Conservation (phyloP, 2,797 vertebrate species). For the Melanotaenia nigrans region DNA sequence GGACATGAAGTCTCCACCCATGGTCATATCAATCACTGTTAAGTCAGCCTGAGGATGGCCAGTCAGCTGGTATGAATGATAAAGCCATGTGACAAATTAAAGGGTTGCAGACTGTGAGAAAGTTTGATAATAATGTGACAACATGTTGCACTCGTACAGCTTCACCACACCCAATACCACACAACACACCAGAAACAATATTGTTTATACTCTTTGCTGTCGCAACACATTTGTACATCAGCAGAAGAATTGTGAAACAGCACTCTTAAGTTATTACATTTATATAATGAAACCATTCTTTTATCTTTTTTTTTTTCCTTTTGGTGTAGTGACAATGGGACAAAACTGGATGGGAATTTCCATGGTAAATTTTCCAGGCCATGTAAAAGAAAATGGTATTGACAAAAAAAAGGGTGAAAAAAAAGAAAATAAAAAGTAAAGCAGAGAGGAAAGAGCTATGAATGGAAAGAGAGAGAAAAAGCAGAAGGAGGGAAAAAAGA, state of each 20-base stretch:
- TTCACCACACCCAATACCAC: slow-evolving; percentile 14
- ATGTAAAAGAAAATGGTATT: slow-evolving; percentile 64
- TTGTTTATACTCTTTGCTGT: not conserved
- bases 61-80: slow-evolving; percentile 62
- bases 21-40: slow-evolving; percentile 57
- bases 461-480: slow-evolving; percentile 77
- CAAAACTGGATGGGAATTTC: slow-evolving; percentile 57
- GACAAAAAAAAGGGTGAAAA: slow-evolving; percentile 64
- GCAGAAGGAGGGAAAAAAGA: slow-evolving; percentile 62
- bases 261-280: slow-evolving; percentile 21
- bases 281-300: slow-evolving; percentile 5
- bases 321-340: slow-evolving; percentile 21
- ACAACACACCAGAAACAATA: slow-evolving; percentile 20
- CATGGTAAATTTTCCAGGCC: slow-evolving; percentile 44
- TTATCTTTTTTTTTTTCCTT: slow-evolving; percentile 1
- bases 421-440: slow-evolving; percentile 57
- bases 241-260: not conserved
- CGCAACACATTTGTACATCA: slow-evolving; percentile 13
- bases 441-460: slow-evolving; percentile 68
- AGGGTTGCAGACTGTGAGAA: slow-evolving; percentile 57
- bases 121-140: slow-evolving; percentile 23
- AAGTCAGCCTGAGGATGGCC: slow-evolving; percentile 64
- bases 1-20: slow-evolving; percentile 51
- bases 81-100: slow-evolving; percentile 40
- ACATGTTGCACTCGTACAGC: slow-evolving; percentile 5